These are phyloP conservation scores for Schizotus pectinicornis DNA, from an alignment of 2,888 invertebrate genomes.

Conservation along the genomic window DNA sequence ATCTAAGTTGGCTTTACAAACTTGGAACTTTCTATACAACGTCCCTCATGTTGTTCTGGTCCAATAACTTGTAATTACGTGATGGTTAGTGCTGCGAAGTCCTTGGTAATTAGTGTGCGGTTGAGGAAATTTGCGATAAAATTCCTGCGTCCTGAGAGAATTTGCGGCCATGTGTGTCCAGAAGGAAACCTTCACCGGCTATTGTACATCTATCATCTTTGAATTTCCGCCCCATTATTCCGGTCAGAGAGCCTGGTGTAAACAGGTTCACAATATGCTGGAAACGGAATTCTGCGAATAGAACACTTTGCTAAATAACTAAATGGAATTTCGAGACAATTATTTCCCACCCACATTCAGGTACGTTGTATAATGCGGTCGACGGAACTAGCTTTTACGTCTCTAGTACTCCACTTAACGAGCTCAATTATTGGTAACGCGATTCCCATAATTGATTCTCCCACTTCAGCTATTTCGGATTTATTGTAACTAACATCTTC, in stretches of 20 bases:
- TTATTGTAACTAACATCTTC: conserved; percentile 10
- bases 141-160: neutral
- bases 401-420: no score
- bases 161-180: conserved; percentile 14
- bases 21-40: no score
- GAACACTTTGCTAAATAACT: conserved; percentile 30
- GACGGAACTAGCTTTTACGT: no score
- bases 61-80: no score
- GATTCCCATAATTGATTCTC: conserved; percentile 6
- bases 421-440: neutral
- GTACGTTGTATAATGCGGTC: neutral
- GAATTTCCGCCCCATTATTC: conserved; percentile 34
- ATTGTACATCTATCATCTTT: conserved; percentile 33
- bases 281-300: conserved; percentile 24
- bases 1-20: no score
- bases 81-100: no score
- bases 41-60: no score
- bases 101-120: no score
- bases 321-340: conserved; percentile 28
- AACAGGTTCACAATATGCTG: conserved; percentile 29
- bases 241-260: conserved; percentile 33
- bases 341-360: conserved; percentile 14
- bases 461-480: neutral
- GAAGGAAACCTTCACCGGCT: conserved; percentile 20
- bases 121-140: no score